Evolutionary conservation across 2,888 invertebrate genomes (phyloP), one percentile per base, ranked within the genome.

Genomic region (Philaethria dido): DNA sequence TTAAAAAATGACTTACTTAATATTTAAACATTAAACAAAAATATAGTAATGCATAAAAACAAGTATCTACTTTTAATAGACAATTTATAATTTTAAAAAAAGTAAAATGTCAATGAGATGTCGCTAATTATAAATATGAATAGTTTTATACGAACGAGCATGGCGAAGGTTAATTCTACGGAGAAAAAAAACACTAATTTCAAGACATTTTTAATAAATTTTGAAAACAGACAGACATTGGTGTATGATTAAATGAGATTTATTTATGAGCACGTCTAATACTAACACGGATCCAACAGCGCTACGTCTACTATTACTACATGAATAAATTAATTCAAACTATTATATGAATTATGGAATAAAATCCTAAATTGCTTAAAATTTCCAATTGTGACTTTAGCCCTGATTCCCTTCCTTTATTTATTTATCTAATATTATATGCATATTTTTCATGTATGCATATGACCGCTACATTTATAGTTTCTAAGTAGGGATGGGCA

Each of bases 371-470:
- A 0, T 57, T 57, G 57, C 16, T 42, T n/a, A 11, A 42, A 9
- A 16, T 2, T 39, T 9, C 55, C 39, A 20, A 39, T 57, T 57
- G 22, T 39, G 42, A 57, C 16, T 4, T 57, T 20, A 55, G 14
- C 57, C 42, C 42, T 57, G 42, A n/a, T 57, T 57, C 22, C 42
- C 25, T 25, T 42, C 22, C 3, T 57, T 42, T 55, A 4, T 20
- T 57, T 14, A 39, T 14, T 14, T 39, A 20, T 11, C 1, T 57
- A 39, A n/a, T 11, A 6, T 42, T 57, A 22, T 39, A 22, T 39
- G 20, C 36, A 20, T 8, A 22, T 55, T 18, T 39, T 9, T n/a
- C 9, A 39, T 22, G 3, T 14, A 39, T 39, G 22, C n/a, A n/a
- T 39, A 57, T 52, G 29, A 16, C 29, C 29, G 50, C 13, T 39